Evolutionary conservation across 2,113 vertebrate species (phyloP).

Genomic region (Festucalex cinctus): DNA sequence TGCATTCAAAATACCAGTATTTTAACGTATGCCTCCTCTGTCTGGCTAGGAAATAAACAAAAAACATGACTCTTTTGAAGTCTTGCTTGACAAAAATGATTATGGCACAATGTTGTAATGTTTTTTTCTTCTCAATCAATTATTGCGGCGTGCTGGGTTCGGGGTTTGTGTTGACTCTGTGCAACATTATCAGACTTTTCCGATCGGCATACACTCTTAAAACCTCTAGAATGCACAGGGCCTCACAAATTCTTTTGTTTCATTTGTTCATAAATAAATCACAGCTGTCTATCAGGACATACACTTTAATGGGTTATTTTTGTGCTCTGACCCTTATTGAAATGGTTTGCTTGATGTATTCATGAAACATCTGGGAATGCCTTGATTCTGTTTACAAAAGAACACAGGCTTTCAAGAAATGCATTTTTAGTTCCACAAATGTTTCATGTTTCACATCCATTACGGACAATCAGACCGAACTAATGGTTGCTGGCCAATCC

Average conservation of each 20-base stretch:
- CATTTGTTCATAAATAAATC: not conserved
- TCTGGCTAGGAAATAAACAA: no score
- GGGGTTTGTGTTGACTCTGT: not conserved
- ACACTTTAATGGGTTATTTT: not conserved
- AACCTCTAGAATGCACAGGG: not conserved
- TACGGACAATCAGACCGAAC: not conserved
- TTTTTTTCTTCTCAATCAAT: no score
- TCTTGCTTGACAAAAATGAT: no score
- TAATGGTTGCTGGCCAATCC: not conserved
- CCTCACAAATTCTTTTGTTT: not conserved
- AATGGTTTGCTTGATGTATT: not conserved
- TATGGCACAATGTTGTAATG: no score
- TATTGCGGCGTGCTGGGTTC: no score
- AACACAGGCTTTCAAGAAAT: not conserved
- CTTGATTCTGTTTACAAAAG: not conserved
- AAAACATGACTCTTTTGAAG: no score
- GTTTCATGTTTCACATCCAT: not conserved
- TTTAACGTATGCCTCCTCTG: no score
- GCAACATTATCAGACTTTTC: not conserved
- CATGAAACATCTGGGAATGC: not conserved
- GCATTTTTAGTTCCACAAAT: not conserved
- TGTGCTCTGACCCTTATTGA: not conserved
- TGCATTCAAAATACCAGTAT: no score
- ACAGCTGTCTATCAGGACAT: not conserved
- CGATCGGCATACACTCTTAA: not conserved